A percentile compares a stretch with the other conserved stretches of the same genome.
phyloP scores from a whole-genome alignment of 2,113 vertebrate genomes.

The Trachemys scripta region DNA sequence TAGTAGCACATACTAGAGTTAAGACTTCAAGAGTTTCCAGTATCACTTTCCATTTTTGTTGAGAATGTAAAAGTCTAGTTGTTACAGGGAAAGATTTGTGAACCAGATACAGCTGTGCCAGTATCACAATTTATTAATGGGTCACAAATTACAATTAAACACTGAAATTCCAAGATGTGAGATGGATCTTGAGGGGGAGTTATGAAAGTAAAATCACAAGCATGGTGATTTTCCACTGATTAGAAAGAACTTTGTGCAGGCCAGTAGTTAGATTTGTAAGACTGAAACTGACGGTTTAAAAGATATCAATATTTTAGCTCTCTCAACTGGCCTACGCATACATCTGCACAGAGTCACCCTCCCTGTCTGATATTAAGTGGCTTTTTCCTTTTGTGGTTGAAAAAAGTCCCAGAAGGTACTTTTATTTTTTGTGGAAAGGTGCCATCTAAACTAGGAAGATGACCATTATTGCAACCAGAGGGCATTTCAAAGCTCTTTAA shows the following conservation, averaged over 20 bases:
- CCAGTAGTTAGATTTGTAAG: conserved; percentile 12
- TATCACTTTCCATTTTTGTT: neutral
- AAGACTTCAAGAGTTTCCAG: neutral
- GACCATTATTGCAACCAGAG: neutral
- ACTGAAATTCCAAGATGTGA: conserved; percentile 30
- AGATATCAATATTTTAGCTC: conserved; percentile 1
- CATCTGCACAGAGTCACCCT: neutral
- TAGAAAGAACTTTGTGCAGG: conserved; percentile 42
- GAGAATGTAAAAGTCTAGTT: neutral
- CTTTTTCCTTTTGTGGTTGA: conserved; percentile 45
- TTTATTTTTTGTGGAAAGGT: conserved; percentile 37
- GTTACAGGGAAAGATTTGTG: neutral
- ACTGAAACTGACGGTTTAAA: conserved; percentile 64
- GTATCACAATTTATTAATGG: neutral
- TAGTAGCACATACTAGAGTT: neutral
- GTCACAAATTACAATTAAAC: neutral
- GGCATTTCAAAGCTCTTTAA: neutral
- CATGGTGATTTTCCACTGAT: conserved; percentile 62
- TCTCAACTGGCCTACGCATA: conserved; percentile 9
- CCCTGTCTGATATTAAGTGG: neutral
- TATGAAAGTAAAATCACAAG: conserved; percentile 52
- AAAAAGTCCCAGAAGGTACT: conserved; percentile 38
- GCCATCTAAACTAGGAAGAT: neutral
- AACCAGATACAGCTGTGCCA: neutral
- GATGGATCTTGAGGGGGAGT: neutral